A percentile compares a stretch with the other conserved stretches of the same genome.
phyloP scores from a whole-genome alignment of 2,113 vertebrate species.

The Potamarius usumacintae region DNA sequence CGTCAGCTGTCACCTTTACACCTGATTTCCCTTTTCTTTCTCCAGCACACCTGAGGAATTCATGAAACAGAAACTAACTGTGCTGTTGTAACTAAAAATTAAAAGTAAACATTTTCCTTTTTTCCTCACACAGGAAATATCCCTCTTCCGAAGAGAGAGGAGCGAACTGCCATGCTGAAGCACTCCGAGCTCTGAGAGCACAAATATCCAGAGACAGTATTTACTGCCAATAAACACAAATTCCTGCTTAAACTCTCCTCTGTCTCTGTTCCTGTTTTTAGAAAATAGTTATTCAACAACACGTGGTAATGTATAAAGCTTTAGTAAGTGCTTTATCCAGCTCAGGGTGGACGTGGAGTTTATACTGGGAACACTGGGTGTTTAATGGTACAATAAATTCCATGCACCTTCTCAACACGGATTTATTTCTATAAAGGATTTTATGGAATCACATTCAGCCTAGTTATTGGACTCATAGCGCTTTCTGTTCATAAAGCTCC shows the following conservation, averaged over 20 bases:
- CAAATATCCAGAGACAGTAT: not conserved
- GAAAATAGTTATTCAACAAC: not conserved
- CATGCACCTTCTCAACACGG: not conserved
- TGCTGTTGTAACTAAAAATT: not conserved
- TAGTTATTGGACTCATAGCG: not conserved
- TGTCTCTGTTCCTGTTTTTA: not conserved
- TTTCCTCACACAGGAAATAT: conserved; percentile 81
- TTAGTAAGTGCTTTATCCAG: too few species aligned
- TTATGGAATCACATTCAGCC: not conserved
- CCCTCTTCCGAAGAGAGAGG: conserved; percentile 77
- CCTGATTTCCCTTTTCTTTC: not conserved
- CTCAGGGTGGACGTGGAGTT: not conserved
- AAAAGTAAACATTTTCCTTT: not conserved
- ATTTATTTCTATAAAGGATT: not conserved
- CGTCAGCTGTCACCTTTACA: not conserved
- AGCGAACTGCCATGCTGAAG: conserved; percentile 66
- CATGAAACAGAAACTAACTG: not conserved
- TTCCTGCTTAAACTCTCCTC: not conserved
- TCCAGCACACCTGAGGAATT: not conserved
- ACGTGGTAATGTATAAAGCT: too few species aligned
- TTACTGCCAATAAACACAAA: not conserved
- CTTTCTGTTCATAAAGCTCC: not conserved
- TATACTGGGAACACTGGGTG: not conserved
- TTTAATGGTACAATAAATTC: not conserved
- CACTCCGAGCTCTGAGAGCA: conserved; percentile 61